Evolutionary conservation across 2,797 vertebrate species (phyloP).

Genomic region (Enteromius trimaculatus): DNA sequence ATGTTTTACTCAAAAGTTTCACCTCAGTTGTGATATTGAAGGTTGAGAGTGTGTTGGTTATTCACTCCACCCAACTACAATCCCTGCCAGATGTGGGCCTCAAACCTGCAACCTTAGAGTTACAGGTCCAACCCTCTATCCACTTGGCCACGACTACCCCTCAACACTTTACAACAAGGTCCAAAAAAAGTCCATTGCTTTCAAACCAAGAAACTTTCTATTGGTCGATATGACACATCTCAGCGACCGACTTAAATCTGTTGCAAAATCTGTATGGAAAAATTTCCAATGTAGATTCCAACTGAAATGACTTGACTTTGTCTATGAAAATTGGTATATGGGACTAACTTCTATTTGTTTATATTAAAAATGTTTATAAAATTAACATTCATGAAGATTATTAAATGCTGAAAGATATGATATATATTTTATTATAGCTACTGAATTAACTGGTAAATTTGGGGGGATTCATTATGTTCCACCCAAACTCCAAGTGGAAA

Average conservation of each 20-base stretch:
- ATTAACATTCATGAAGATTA: not conserved
- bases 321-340: not conserved
- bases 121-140: no score
- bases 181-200: not conserved
- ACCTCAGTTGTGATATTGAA: no score
- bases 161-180: not conserved
- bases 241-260: not conserved
- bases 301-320: not conserved
- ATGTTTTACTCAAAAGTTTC: no score
- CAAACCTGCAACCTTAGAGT: no score
- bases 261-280: not conserved
- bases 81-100: no score
- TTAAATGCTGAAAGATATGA: not conserved
- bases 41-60: no score
- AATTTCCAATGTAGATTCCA: not conserved
- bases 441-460: not conserved
- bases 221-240: not conserved
- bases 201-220: not conserved
- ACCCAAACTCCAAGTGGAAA: not conserved
- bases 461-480: not conserved
- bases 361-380: not conserved
- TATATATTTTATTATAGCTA: not conserved
- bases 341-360: not conserved
- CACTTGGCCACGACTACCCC: no score
- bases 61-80: no score